These are phyloP conservation scores for Bacillus rossius DNA, from an alignment of 1,140 invertebrate species.

Conservation along the genomic window DNA sequence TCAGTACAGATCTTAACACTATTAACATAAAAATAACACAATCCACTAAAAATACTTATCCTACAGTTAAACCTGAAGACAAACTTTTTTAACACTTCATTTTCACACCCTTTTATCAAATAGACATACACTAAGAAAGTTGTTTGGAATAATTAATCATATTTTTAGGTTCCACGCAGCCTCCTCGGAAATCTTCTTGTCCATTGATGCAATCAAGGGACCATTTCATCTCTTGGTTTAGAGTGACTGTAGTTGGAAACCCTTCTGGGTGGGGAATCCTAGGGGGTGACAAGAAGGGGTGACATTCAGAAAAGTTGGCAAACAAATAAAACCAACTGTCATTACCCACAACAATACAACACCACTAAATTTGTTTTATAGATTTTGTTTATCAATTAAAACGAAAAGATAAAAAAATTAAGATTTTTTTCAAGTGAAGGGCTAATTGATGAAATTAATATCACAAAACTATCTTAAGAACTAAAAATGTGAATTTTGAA, in stretches of 20 bases:
- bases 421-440: not conserved
- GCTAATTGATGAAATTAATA: not conserved
- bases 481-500: constrained; percentile 4
- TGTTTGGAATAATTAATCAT: constrained; percentile 1
- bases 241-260: constrained; percentile 21
- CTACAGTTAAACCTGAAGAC: not conserved
- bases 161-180: constrained; percentile 8
- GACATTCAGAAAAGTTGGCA: constrained; percentile 21
- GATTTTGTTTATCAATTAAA: not conserved
- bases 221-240: constrained; percentile 18
- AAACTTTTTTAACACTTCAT: not conserved
- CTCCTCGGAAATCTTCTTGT: constrained; percentile 16
- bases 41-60: not conserved
- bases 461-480: not conserved
- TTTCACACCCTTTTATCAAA: not conserved
- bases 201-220: constrained; percentile 3
- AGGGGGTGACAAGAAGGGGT: constrained; percentile 24
- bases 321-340: constrained; percentile 7
- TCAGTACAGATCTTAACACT: no score
- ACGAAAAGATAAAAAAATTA: not conserved
- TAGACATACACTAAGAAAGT: not conserved
- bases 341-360: not conserved
- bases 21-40: no score
- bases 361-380: not conserved
- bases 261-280: constrained; percentile 21